phyloP scores from a whole-genome alignment of 2,797 vertebrate genomes.

The Myiothlypis chrysogaster region DNA sequence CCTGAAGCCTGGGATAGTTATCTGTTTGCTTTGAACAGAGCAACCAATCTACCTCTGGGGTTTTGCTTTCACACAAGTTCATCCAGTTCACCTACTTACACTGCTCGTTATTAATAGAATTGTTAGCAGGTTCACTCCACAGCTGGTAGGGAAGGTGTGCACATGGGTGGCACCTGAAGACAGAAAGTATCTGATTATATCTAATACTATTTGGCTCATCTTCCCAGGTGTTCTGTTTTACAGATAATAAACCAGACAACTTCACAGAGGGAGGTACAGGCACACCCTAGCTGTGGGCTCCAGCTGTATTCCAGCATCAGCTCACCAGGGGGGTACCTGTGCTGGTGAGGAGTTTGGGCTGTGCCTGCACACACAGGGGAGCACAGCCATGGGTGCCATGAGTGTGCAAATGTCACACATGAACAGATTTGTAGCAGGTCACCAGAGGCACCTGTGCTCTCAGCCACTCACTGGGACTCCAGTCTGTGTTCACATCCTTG shows the following conservation, averaged over 20 bases:
- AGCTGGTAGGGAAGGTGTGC: conserved; percentile 61
- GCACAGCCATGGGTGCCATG: rapidly evolving
- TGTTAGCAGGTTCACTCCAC: conserved; percentile 63
- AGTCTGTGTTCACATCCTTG: neutral
- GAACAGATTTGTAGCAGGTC: neutral
- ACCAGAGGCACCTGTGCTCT: neutral
- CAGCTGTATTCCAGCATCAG: neutral
- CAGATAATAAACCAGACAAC: conserved; percentile 44
- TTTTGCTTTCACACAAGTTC: conserved; percentile 65
- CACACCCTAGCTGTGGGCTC: conserved; percentile 47
- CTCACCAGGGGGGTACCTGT: neutral
- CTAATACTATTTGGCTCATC: conserved; percentile 44
- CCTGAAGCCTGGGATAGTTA: conserved; percentile 60
- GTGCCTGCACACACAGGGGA: neutral
- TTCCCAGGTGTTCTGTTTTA: conserved; percentile 48
- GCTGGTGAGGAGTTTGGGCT: neutral
- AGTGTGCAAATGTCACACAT: neutral
- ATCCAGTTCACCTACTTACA: conserved; percentile 63
- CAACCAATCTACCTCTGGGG: conserved; percentile 36
- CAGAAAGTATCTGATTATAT: conserved; percentile 63
- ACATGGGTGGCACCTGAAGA: conserved; percentile 68
- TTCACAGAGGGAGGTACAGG: conserved; percentile 40
- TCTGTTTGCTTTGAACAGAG: conserved; percentile 58
- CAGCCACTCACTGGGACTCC: neutral
- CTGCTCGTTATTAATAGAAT: conserved; percentile 63